Evolutionary conservation across 2,113 vertebrate genomes (phyloP), one percentile per base, ranked within the genome.

Genomic region (Toxostoma redivivum): DNA sequence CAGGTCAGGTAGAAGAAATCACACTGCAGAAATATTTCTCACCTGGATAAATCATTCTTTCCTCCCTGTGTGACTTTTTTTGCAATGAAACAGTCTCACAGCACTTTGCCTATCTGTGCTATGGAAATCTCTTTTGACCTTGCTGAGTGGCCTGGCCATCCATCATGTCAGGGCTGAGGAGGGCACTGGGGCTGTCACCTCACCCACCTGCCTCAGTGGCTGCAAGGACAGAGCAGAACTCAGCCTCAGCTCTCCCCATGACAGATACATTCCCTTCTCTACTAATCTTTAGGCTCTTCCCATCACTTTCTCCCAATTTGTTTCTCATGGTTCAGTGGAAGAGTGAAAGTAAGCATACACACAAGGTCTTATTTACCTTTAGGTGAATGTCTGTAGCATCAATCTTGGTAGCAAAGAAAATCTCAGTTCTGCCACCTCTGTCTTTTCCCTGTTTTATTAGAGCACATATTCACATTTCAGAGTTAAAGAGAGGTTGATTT

Each of bases 111-210:
- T 85, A 72, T 60, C 71, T 90, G 56, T 62, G 74, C 81, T 76
- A 16, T 85, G 92, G 81, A 95, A 94, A 94, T 93, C 37, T 90
- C 37, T 88, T 73, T 73, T 86, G 87, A 82, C 69, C 79, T 92
- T 70, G 47, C 53, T 66, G 72, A 40, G 45, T 8, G 22, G 45
- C 64, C n/a, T 7, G 5, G 70, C 74, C 80, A 96, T 94, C 51
- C 76, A 80, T 95, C 91, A 92, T 35, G 15, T 66, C 72, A 81
- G 48, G 64, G 53, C 67, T 7, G 11, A 73, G 51, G 50, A 51
- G 25, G 28, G 50, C 50, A 27, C 50, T 51, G 84, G 48, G 51
- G 22, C 64, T 66, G 45, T 58, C 82, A 61, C 44, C 66, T 94
- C 85, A 57, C 51, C 65, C 77, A 1, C 25, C 51, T 81, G 64